Evolutionary conservation across 1,140 invertebrate genomes (phyloP), one percentile per base, ranked within the genome.

Genomic region (Dendrolimus punctatus): DNA sequence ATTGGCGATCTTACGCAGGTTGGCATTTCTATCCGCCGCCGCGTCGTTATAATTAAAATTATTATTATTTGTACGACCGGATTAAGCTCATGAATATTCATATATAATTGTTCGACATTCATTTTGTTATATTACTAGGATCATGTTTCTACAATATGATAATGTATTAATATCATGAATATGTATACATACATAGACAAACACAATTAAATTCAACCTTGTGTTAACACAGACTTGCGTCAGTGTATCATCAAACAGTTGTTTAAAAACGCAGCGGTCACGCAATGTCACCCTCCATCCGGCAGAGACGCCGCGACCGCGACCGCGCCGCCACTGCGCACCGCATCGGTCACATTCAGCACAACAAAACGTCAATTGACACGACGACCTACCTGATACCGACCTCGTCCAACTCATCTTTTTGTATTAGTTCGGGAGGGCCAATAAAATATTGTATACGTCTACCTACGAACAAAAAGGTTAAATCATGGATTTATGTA

Each of bases 201-300:
- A 60, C 58, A 64, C 51, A 57, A 61, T 67, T 53, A 62, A 65
- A 64, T 40, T 56, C 64, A 64, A 77, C 76, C 76, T 80, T 77
- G 71, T 59, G 54, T 58, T 68, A 66, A 64, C 66, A 73, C 64
- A 64, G 66, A 57, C 54, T 60, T 69, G 72, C 76, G 75, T 78
- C 76, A 78, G 49, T 56, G 67, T 66, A 72, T 67, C 60, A 69
- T 71, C 71, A 69, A 73, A 66, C 61, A 65, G 68, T 66, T 60
- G 60, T 70, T 64, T 66, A 71, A 70, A 73, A 76, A 78, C 60
- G 57, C 57, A 68, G 76, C 76, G 76, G 79, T 79, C 79, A 72
- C 49, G 56, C 75, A 82, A 82, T 75, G 79, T 82, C 76, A 81
- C 74, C 74, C 71, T 55, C 70, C 69, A 73, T 75, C 71, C 69